A percentile compares a stretch with the other conserved stretches of the same genome.
These are phyloP conservation scores for Cyrtorhinus lividipennis DNA, from an alignment of 1,140 invertebrate genomes.

Conservation along the genomic window DNA sequence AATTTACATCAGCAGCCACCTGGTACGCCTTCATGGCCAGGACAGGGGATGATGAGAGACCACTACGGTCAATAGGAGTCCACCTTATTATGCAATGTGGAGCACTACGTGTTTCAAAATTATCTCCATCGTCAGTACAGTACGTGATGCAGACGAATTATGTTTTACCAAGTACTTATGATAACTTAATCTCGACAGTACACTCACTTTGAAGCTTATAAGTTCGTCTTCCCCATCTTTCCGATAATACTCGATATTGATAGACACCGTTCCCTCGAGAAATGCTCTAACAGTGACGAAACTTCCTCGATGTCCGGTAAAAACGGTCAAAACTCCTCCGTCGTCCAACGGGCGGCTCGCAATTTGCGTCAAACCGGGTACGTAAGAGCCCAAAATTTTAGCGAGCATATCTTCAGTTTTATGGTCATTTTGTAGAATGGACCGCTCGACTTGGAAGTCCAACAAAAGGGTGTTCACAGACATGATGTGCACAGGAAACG, in stretches of 20 bases:
- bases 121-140: too few species aligned
- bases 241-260: slow-evolving; percentile 69
- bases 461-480: slow-evolving; percentile 65
- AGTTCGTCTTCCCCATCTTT: slow-evolving; percentile 51
- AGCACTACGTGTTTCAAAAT: too few species aligned
- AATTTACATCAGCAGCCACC: too few species aligned
- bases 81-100: too few species aligned
- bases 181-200: too few species aligned
- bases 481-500: too few species aligned
- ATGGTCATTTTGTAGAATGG: slow-evolving; percentile 40
- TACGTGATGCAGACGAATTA: too few species aligned
- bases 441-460: slow-evolving; percentile 60
- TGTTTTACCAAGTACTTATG: too few species aligned
- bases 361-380: slow-evolving; percentile 46
- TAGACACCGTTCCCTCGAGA: slow-evolving; percentile 52
- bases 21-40: too few species aligned
- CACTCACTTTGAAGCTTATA: slow-evolving; percentile 54
- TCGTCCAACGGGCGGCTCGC: slow-evolving; percentile 39
- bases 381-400: slow-evolving; percentile 48
- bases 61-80: too few species aligned
- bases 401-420: slow-evolving; percentile 51
- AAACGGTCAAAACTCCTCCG: slow-evolving; percentile 48
- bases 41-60: too few species aligned
- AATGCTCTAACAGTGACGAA: slow-evolving; percentile 56
- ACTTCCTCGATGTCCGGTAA: slow-evolving; percentile 48